Conservation (phyloP, 2,888 invertebrate genomes). For the Drosophila kuntzei region DNA sequence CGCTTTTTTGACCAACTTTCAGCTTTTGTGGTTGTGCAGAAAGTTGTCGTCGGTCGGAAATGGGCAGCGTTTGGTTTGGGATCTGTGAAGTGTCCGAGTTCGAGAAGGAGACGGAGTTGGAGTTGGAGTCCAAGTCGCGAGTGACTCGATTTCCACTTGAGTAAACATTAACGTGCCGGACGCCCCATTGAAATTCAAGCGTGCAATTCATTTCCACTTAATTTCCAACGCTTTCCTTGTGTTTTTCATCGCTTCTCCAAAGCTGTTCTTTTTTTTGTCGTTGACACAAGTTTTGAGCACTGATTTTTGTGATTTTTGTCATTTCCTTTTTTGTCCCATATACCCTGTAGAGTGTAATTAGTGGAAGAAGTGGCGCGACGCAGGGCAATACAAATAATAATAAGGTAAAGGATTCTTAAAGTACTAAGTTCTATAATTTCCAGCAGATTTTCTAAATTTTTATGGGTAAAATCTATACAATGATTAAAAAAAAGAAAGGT, state of each 20-base stretch:
- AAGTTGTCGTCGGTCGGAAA: slow-evolving; percentile 69
- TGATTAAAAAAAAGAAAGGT: too few relatives aligned
- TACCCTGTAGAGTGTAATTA: slow-evolving; percentile 1
- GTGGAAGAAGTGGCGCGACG: too few relatives aligned
- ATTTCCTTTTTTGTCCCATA: slow-evolving; percentile 58
- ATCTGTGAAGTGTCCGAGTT: slow-evolving; percentile 5
- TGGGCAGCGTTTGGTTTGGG: slow-evolving; percentile 49
- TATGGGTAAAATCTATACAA: too few relatives aligned
- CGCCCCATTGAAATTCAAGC: slow-evolving; percentile 82
- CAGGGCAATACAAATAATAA: too few relatives aligned
- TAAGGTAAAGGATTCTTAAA: not conserved
- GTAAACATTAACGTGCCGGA: slow-evolving; percentile 82
- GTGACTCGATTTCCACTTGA: slow-evolving; percentile 82
- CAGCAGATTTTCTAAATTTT: too few relatives aligned
- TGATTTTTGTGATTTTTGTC: slow-evolving; percentile 62
- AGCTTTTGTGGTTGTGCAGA: slow-evolving; percentile 59
- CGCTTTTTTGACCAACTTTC: slow-evolving; percentile 20
- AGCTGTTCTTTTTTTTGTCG: slow-evolving; percentile 21
- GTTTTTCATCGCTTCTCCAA: slow-evolving; percentile 21
- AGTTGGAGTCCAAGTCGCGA: slow-evolving; percentile 41
- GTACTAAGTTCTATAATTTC: too few relatives aligned
- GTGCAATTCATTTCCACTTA: slow-evolving; percentile 83
- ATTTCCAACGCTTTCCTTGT: slow-evolving; percentile 72
- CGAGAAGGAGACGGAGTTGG: slow-evolving; percentile 6
- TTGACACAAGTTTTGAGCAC: slow-evolving; percentile 39